A percentile compares a stretch with the other conserved stretches of the same genome.
phyloP scores from a whole-genome alignment of 2,113 vertebrate genomes.

The Motacilla alba region DNA sequence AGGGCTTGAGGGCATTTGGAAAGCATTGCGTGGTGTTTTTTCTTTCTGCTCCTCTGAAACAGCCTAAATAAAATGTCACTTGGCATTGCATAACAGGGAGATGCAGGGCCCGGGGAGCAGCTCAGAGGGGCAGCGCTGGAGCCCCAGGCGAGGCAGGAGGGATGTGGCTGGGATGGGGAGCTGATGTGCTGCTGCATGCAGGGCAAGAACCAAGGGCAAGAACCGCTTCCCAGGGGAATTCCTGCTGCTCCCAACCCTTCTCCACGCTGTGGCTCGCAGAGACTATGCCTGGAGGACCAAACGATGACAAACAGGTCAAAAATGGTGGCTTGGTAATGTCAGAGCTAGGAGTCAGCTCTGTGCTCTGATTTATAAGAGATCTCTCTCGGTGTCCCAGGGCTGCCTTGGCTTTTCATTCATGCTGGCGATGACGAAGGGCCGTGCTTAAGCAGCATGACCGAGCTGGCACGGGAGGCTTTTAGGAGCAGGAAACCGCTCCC shows the following conservation, averaged over 20 bases:
- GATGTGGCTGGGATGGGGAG: neutral
- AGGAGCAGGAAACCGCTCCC: constrained; percentile 52
- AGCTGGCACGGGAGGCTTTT: neutral
- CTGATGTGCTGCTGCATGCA: neutral
- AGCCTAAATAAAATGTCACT: neutral
- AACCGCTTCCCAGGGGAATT: neutral
- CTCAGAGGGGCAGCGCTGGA: neutral
- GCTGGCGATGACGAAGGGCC: neutral
- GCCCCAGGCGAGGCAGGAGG: neutral
- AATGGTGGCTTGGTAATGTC: neutral
- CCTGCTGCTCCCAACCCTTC: neutral
- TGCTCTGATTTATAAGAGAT: neutral
- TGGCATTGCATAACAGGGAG: neutral
- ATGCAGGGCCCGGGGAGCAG: neutral
- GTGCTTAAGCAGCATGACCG: neutral
- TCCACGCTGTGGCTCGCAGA: neutral
- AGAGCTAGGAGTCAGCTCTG: neutral
- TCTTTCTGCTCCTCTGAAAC: neutral
- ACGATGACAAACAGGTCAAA: neutral
- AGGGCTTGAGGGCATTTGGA: neutral
- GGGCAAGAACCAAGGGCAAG: neutral
- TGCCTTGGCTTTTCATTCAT: constrained; percentile 4
- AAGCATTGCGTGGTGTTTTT: neutral
- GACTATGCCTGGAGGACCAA: neutral
- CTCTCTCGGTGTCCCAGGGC: neutral